Evolutionary conservation across 1,140 invertebrate species (phyloP), one percentile per base, ranked within the genome.

Genomic region (Hylyphantes graminicola): DNA sequence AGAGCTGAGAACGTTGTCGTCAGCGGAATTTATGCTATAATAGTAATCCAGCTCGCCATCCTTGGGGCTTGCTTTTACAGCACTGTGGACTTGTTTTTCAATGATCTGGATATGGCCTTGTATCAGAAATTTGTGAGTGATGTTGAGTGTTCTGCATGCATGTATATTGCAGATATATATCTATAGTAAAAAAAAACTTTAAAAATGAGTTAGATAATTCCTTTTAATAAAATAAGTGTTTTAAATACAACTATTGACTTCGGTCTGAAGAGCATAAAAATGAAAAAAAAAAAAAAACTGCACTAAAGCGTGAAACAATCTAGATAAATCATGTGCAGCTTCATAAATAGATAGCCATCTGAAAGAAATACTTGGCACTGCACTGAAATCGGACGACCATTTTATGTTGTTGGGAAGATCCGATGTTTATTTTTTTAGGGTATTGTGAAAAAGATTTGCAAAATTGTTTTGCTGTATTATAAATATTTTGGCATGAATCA

Each of bases 261-360:
- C 64, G 61, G 9, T 77, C 59, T 15, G 21, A 7, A 8, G 19
- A 15, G 17, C 9, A n/a, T 55, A 81, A 70, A 87, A 87, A 57
- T n/a, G 63, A 12, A 77, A 59, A 87, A 78, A 86, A 87, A 64
- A 87, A 87, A n/a, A n/a, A n/a, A n/a, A n/a, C 2, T 87, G 55
- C 11, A 12, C 64, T 9, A 65, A 86, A 1, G 82, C 87, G 83
- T 86, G 75, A 12, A 84, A 61, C 80, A 87, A 9, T 2, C 72
- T 7, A 2, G 63, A 17, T 7, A 75, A 87, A 50, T 76, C 75
- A 17, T 84, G 1, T 17, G 86, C 15, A 0, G 86, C 78, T 85
- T 88, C 87, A 86, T 87, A 87, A 3, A 51, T 59, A 21, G 87
- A 88, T 51, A 88, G 74, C 87, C 87, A 88, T 15, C 87, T 21